Conservation (phyloP, 2,113 vertebrate genomes). For the Istiophorus platypterus region DNA sequence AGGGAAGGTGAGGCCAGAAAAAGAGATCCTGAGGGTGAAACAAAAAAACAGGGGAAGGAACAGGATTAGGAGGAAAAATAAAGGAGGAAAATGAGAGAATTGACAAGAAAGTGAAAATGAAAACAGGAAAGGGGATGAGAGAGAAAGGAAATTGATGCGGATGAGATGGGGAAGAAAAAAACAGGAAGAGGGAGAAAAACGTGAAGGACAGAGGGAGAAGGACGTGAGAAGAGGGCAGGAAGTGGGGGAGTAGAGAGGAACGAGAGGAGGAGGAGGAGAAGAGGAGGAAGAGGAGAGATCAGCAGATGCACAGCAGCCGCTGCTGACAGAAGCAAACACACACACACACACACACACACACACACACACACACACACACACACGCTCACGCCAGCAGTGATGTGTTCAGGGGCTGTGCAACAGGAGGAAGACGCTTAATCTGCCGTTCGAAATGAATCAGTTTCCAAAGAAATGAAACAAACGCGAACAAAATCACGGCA, state of each 20-base stretch:
- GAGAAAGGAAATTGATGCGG: neutral
- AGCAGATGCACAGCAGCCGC: conserved; percentile 67
- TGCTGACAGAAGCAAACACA: conserved; percentile 23
- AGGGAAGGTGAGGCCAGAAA: neutral
- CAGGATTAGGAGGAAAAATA: neutral
- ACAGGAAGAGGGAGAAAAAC: neutral
- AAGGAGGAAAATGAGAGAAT: neutral
- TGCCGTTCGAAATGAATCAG: neutral
- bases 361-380: neutral
- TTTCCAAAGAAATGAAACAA: conserved; percentile 33
- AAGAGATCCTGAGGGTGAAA: neutral
- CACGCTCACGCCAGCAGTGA: neutral
- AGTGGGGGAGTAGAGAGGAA: neutral
- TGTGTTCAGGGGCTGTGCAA: conserved; percentile 21
- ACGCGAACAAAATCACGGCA: conserved; percentile 2
- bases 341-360: neutral
- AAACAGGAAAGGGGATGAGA: conserved; percentile 3
- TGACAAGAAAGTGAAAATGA: too few relatives aligned
- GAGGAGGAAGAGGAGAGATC: conserved; percentile 26
- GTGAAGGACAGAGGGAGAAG: neutral
- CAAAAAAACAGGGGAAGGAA: too few relatives aligned
- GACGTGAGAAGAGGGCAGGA: neutral
- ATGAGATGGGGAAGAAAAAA: neutral
- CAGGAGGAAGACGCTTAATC: conserved; percentile 18
- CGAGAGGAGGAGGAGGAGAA: neutral